Conservation (phyloP, 2,797 vertebrate genomes). For the Lagodon rhomboides region DNA sequence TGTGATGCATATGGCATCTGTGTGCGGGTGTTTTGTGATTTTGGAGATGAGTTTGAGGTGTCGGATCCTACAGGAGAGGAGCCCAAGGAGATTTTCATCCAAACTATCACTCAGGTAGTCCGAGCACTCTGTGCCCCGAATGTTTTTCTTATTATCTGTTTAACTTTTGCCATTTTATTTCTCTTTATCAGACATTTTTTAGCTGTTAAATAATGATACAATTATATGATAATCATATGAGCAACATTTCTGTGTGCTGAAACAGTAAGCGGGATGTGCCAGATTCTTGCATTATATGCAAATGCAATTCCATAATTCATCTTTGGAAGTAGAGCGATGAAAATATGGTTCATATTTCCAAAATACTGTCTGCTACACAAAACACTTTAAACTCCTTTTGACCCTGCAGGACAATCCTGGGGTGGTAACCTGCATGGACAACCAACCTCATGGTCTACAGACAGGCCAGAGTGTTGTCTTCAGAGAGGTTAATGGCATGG, state of each 20-base stretch:
- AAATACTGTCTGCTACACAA: neutral
- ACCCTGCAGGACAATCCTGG: conserved; percentile 90
- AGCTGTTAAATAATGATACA: neutral
- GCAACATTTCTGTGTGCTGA: neutral
- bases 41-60: conserved; percentile 96
- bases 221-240: no score
- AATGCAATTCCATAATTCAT: neutral
- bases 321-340: neutral
- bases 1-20: conserved; percentile 94
- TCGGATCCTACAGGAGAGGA: conserved; percentile 97
- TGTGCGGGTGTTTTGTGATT: conserved; percentile 96
- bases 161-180: neutral
- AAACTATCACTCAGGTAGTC: conserved; percentile 93
- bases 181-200: neutral
- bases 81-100: conserved; percentile 97
- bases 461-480: conserved; percentile 94
- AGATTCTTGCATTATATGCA: neutral
- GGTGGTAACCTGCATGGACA: conserved; percentile 96
- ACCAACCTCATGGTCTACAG: conserved; percentile 94
- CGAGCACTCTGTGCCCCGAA: neutral
- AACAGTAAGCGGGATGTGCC: neutral
- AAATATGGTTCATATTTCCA: neutral
- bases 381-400: neutral
- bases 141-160: neutral
- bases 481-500: conserved; percentile 96